These are phyloP conservation scores for Ernsta delagoae DNA, from an alignment of 2,888 invertebrate genomes.

Conservation along the genomic window DNA sequence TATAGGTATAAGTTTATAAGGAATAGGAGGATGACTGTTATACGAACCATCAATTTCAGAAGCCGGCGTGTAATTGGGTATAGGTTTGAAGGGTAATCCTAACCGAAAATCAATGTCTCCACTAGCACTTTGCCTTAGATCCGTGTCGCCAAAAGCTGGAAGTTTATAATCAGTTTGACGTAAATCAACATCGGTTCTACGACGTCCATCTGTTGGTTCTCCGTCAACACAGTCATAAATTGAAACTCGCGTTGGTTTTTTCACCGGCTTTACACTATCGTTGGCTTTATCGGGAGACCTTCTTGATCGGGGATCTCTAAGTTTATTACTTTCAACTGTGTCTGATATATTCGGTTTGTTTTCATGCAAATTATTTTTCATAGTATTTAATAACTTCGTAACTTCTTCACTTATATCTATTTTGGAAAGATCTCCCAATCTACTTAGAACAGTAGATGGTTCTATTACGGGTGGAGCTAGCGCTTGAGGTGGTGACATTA, in stretches of 20 bases:
- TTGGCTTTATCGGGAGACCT: constrained; percentile 68
- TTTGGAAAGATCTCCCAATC: constrained; percentile 88
- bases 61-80: constrained; percentile 92
- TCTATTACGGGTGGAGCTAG: constrained; percentile 82
- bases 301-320: constrained; percentile 72
- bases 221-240: constrained; percentile 86
- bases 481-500: constrained; percentile 59
- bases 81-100: constrained; percentile 90
- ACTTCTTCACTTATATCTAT: constrained; percentile 90
- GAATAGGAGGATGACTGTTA: constrained; percentile 90
- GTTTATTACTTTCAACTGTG: constrained; percentile 46
- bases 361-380: constrained; percentile 81
- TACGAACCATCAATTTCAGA: constrained; percentile 94
- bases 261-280: constrained; percentile 53
- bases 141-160: constrained; percentile 86
- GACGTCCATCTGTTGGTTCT: constrained; percentile 77
- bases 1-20: constrained; percentile 86
- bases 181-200: constrained; percentile 81
- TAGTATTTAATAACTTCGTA: constrained; percentile 87
- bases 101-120: constrained; percentile 91
- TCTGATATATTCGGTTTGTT: constrained; percentile 53
- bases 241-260: constrained; percentile 75
- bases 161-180: constrained; percentile 81
- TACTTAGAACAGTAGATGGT: constrained; percentile 83
- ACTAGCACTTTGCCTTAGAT: constrained; percentile 83